A percentile compares a stretch with the other conserved stretches of the same genome.
phyloP scores from a whole-genome alignment of 2,797 vertebrate genomes.

The Falco novaeseelandiae region DNA sequence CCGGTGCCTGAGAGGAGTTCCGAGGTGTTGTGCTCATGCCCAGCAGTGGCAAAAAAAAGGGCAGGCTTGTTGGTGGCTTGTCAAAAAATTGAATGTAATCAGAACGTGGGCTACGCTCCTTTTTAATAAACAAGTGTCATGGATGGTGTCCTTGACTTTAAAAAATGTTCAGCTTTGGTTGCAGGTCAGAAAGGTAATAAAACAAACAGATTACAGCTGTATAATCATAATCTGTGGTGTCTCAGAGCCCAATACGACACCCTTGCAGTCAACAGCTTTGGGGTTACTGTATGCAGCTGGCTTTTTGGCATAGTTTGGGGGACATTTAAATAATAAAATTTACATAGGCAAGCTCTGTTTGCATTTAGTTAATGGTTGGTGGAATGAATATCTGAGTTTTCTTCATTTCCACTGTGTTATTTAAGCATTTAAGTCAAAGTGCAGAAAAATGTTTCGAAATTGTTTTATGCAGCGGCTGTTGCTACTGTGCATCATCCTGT shows the following conservation, averaged over 20 bases:
- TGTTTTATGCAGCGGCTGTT: constrained; percentile 9
- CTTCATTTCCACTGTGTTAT: background rate
- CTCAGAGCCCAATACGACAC: background rate
- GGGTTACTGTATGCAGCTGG: background rate
- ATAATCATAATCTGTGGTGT: background rate
- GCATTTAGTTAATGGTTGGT: background rate
- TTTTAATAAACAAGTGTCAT: background rate
- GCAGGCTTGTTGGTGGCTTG: background rate
- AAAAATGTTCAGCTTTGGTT: background rate
- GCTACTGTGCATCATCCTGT: background rate
- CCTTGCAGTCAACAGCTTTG: background rate
- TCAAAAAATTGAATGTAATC: background rate
- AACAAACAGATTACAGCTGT: background rate
- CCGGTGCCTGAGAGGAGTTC: background rate
- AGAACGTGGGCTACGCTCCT: background rate
- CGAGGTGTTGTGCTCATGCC: background rate
- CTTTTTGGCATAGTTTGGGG: background rate
- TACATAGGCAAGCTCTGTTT: background rate
- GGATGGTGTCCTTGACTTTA: background rate
- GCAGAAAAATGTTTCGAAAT: constrained; percentile 8
- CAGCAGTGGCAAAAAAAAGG: background rate
- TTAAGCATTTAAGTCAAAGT: background rate
- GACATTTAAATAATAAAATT: background rate
- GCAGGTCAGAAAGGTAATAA: background rate
- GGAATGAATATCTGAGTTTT: background rate